Percentiles rank a stretch among this genome's conserved stretches.
Conservation (phyloP, 2,888 invertebrate genomes). For the Muschampia plurimacula region DNA sequence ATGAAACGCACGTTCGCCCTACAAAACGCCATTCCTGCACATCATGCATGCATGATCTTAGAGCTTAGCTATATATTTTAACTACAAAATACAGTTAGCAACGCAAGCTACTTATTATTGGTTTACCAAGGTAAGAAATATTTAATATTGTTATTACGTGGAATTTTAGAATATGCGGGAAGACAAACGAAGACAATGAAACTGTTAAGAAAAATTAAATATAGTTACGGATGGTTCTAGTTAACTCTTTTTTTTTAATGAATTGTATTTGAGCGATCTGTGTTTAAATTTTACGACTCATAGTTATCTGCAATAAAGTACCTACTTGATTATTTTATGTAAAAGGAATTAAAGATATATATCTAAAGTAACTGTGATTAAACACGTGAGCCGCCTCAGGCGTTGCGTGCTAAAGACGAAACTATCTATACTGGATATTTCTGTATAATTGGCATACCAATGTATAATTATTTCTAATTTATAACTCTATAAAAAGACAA, state of each 20-base stretch:
- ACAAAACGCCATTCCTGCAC: slow-evolving; percentile 19
- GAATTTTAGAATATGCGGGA: too few species aligned
- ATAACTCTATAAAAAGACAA: slow-evolving; percentile 14
- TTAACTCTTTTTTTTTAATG: too few species aligned
- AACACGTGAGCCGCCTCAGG: neutral
- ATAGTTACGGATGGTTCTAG: too few species aligned
- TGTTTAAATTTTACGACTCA: too few species aligned
- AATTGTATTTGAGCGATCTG: too few species aligned
- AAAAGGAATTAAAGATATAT: too few species aligned
- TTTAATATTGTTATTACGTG: too few species aligned
- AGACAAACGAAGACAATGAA: too few species aligned
- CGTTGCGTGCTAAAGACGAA: neutral
- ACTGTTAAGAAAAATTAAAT: too few species aligned
- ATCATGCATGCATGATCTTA: neutral
- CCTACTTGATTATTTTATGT: too few species aligned
- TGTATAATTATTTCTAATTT: slow-evolving; percentile 7
- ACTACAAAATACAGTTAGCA: slow-evolving; percentile 4
- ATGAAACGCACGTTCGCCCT: slow-evolving; percentile 33
- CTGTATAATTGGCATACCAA: slow-evolving; percentile 8
- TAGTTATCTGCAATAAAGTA: neutral
- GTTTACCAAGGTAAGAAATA: neutral
- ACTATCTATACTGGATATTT: neutral
- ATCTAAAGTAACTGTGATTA: neutral
- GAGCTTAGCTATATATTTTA: neutral
- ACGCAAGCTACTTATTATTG: neutral